Evolutionary conservation across 2,888 invertebrate species (phyloP), one percentile per base, ranked within the genome.

Genomic region (Aethes cnicana): DNA sequence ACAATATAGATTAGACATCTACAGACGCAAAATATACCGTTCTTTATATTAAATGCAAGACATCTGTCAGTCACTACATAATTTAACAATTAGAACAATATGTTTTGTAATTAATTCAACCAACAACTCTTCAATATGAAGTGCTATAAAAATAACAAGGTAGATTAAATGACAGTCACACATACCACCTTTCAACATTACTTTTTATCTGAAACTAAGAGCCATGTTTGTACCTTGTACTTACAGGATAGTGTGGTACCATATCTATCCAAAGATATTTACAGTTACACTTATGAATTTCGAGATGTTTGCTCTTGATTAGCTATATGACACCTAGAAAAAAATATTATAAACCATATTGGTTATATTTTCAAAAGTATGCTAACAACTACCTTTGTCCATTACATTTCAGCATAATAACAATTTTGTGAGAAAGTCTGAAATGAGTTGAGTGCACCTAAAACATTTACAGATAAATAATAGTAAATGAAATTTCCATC

Each of bases 41-140:
- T 55, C 12, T 55, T 39, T 49, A 47, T 35, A 33, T 52, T 54
- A 58, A 58, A 56, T 54, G 57, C 54, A 57, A 49, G 53, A 47
- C n/a, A 53, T 33, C 17, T 43, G 44, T 36, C n/a, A n/a, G n/a
- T n/a, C 32, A 37, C 52, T 52, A 52, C 37, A 46, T 44, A 54
- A 37, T 43, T 54, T 53, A 47, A 42, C 33, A 46, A 25, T 7
- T 41, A 44, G 44, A 23, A 50, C 30, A 46, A 23, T 47, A 47
- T 25, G 53, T 47, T 42, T 30, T 35, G 17, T 26, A 48, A 46
- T 44, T 26, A 44, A 47, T 50, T 33, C 53, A 53, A 39, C 42
- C 28, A n/a, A 53, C 49, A 47, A 62, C 64, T n/a, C n/a, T 64
- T 62, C 64, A 61, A 61, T 64, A 62, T 62, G 61, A 62, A 64